phyloP scores from a whole-genome alignment of 2,113 vertebrate genomes.

The human (Homo sapiens) region DNA sequence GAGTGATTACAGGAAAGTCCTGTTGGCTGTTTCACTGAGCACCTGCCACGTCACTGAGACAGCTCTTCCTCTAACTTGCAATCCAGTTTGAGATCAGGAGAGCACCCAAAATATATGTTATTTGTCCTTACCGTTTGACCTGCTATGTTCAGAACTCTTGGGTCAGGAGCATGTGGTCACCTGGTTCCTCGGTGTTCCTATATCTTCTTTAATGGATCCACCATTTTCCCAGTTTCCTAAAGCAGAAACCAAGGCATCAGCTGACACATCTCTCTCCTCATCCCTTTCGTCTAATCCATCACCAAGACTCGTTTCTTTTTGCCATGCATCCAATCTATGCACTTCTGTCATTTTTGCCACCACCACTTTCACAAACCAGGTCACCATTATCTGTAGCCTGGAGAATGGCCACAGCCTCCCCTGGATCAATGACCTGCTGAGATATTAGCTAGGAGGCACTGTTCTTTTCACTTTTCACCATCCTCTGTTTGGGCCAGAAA shows the following conservation, averaged over 20 bases:
- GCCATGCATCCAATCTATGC: fast-evolving
- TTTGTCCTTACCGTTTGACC: not conserved
- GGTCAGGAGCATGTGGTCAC: too few relatives aligned
- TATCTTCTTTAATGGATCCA: not conserved
- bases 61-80: not conserved
- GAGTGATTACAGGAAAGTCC: not conserved
- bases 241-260: not conserved
- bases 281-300: not conserved
- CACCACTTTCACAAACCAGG: not conserved
- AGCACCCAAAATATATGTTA: not conserved
- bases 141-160: not conserved
- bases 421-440: not conserved
- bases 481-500: not conserved
- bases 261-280: not conserved
- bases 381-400: not conserved
- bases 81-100: not conserved
- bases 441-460: not conserved
- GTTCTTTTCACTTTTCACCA: not conserved
- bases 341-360: not conserved
- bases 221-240: not conserved
- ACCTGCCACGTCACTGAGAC: not conserved
- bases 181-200: not conserved
- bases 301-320: not conserved
- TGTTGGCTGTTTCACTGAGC: not conserved
- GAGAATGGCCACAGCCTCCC: not conserved